A percentile compares a stretch with the other conserved stretches of the same genome.
These are phyloP conservation scores for Chiroxiphia lanceolata DNA, from an alignment of 2,797 vertebrate genomes.

Conservation along the genomic window DNA sequence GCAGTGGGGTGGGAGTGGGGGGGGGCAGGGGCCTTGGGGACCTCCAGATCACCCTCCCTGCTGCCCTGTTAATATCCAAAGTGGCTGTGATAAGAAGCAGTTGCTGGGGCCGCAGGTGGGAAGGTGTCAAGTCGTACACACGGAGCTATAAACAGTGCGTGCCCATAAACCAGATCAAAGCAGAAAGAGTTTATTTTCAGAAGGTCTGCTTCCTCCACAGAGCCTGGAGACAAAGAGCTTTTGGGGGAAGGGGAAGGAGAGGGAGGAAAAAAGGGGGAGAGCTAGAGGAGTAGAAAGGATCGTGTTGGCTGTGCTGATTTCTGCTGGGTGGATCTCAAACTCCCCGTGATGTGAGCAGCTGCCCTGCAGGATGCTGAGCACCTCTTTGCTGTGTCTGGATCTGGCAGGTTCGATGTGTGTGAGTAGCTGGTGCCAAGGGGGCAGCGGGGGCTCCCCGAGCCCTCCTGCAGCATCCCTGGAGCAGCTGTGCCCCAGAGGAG, in stretches of 20 bases:
- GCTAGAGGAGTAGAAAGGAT: background rate
- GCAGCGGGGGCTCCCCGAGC: accelerated
- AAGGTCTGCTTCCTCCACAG: constrained; percentile 67
- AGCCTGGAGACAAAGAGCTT: constrained; percentile 54
- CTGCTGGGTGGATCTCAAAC: background rate
- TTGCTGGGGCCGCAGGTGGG: constrained; percentile 71
- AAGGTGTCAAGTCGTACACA: constrained; percentile 74
- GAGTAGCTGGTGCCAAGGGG: background rate
- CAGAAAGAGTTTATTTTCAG: constrained; percentile 72
- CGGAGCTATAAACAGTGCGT: constrained; percentile 74
- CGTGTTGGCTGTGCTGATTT: accelerated
- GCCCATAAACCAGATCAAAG: constrained; percentile 82
- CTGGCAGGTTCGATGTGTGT: accelerated
- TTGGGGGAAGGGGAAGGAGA: constrained; percentile 4
- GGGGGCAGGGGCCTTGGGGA: background rate
- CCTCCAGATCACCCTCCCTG: constrained; percentile 32
- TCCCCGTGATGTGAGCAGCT: accelerated
- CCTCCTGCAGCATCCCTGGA: accelerated
- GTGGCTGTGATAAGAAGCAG: constrained; percentile 80
- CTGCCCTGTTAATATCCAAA: constrained; percentile 73
- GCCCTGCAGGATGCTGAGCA: background rate
- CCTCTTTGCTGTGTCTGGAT: background rate
- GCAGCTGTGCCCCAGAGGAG: background rate
- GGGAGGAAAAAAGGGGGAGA: background rate
- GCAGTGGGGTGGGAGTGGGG: background rate